Percentiles rank a stretch among this genome's conserved stretches.
phyloP scores from a whole-genome alignment of 2,888 invertebrate species.

The Himalopsyche anomala region DNA sequence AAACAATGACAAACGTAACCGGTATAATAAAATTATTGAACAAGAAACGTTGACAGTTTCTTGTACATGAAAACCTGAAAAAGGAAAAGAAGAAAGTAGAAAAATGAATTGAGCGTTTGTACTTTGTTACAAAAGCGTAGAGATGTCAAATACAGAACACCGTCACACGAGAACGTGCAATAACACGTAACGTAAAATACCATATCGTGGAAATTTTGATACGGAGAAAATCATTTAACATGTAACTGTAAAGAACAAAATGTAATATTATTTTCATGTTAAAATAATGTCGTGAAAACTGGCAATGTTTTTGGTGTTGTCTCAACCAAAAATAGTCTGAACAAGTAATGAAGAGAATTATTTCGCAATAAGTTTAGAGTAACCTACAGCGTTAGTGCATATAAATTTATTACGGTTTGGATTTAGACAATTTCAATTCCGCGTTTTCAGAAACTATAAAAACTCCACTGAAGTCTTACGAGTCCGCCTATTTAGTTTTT shows the following conservation, averaged over 20 bases:
- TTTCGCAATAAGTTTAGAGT: too few species aligned
- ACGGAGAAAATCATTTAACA: neutral
- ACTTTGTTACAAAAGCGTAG: neutral
- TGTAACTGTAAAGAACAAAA: neutral
- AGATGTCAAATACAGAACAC: neutral
- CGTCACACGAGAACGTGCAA: neutral
- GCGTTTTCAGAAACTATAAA: neutral
- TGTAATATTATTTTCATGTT: neutral
- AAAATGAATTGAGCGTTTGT: neutral
- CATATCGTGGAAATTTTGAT: neutral
- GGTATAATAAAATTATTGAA: neutral
- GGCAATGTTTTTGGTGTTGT: neutral
- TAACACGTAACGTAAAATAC: neutral
- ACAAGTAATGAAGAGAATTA: too few species aligned
- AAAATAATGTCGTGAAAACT: neutral
- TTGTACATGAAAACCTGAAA: neutral
- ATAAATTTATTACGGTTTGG: too few species aligned
- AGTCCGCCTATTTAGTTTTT: neutral
- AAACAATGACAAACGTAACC: slow-evolving; percentile 7
- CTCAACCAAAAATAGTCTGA: neutral
- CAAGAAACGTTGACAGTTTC: neutral
- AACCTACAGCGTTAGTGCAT: too few species aligned
- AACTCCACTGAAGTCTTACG: neutral
- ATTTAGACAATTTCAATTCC: too few species aligned
- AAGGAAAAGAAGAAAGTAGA: neutral